Evolutionary conservation across 2,888 invertebrate species (phyloP).

Genomic region (Pharmacophagus antenor): DNA sequence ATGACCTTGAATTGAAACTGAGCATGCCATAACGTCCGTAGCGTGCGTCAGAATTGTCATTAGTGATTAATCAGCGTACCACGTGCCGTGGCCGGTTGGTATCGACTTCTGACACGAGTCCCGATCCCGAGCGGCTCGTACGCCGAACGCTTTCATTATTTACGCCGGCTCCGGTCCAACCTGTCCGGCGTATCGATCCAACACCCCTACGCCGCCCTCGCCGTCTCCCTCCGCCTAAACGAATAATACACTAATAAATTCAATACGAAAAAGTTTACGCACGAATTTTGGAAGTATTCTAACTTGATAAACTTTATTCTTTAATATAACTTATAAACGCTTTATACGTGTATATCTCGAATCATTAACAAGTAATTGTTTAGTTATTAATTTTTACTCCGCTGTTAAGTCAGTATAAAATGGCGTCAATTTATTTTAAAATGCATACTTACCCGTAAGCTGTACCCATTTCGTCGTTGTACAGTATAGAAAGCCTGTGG

Average conservation of each 20-base stretch:
- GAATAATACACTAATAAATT: conserved; percentile 30
- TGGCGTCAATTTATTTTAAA: conserved; percentile 16
- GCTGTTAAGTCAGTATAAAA: background rate
- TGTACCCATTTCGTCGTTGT: background rate
- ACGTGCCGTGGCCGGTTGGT: conserved; percentile 44
- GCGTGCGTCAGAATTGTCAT: conserved; percentile 22
- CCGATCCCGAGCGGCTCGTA: conserved; percentile 35
- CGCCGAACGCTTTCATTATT: conserved; percentile 67
- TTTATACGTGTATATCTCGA: background rate
- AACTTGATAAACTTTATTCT: conserved; percentile 9
- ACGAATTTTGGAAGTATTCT: conserved; percentile 14
- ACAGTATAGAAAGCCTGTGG: background rate
- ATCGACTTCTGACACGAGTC: conserved; percentile 58
- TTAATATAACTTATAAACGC: conserved; percentile 5
- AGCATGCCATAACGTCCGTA: background rate
- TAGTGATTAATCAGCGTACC: conserved; percentile 20
- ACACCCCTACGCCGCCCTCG: conserved; percentile 17
- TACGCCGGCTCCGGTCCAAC: conserved; percentile 37
- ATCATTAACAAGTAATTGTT: background rate
- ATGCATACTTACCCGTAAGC: conserved; percentile 10
- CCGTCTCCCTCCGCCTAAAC: conserved; percentile 24
- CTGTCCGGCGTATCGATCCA: conserved; percentile 30
- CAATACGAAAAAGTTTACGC: conserved; percentile 22
- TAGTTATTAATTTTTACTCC: conserved; percentile 1
- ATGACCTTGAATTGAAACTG: conserved; percentile 8